Conservation (phyloP, 2,888 invertebrate species). For the Nemotelus nigrinus region DNA sequence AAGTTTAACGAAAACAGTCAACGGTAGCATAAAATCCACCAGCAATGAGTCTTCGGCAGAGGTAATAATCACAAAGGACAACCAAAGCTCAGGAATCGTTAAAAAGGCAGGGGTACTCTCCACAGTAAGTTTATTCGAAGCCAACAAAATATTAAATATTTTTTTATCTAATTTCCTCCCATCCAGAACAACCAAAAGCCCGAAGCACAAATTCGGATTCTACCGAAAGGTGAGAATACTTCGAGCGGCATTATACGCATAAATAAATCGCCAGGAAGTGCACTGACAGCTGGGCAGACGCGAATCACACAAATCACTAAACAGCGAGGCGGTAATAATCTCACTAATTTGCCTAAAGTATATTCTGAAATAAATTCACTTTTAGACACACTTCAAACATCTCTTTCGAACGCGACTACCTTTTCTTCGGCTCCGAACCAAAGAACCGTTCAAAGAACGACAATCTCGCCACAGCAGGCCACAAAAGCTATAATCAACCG, state of each 20-base stretch:
- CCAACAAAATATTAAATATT: conserved; percentile 20
- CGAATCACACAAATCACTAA: conserved; percentile 35
- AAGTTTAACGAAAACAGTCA: conserved; percentile 55
- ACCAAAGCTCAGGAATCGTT: conserved; percentile 60
- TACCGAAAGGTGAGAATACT: conserved; percentile 60
- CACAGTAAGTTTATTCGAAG: conserved; percentile 10
- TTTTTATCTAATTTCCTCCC: not conserved
- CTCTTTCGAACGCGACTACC: conserved; percentile 8
- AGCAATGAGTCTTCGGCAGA: conserved; percentile 61
- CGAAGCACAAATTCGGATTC: conserved; percentile 62
- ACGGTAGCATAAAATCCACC: conserved; percentile 60
- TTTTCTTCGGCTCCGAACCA: not conserved
- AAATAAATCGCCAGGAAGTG: conserved; percentile 49
- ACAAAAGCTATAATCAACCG: conserved; percentile 13
- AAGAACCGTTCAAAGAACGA: conserved; percentile 48
- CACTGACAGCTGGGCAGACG: conserved; percentile 44
- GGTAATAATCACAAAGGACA: conserved; percentile 63
- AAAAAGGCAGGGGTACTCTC: conserved; percentile 59
- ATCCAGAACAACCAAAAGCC: conserved; percentile 54
- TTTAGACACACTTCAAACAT: not conserved
- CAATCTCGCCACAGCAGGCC: conserved; percentile 46
- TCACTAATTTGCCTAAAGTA: not conserved
- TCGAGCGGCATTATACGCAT: conserved; percentile 62
- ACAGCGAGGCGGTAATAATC: conserved; percentile 3
- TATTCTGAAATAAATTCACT: not conserved